phyloP scores from a whole-genome alignment of 2,888 invertebrate species.

The Macroteleia sp. region DNA sequence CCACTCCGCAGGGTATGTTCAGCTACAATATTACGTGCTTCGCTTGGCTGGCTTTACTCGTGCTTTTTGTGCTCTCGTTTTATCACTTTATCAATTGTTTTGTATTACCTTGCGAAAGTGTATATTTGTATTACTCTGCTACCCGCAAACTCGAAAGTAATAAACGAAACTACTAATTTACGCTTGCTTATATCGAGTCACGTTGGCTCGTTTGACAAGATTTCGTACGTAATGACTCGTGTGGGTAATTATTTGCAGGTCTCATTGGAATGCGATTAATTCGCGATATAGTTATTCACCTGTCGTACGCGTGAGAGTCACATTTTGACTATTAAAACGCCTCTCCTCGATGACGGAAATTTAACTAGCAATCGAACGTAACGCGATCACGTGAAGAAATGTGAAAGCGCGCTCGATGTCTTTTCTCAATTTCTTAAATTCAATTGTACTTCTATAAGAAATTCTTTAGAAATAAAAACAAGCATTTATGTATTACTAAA shows the following conservation, averaged over 20 bases:
- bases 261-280: constrained; percentile 52
- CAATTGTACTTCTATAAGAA: too few species aligned
- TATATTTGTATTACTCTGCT: too few species aligned
- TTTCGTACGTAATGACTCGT: constrained; percentile 57
- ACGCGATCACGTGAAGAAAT: too few species aligned
- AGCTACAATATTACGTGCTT: constrained; percentile 42
- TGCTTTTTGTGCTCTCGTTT: constrained; percentile 56
- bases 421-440: too few species aligned
- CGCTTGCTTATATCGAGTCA: constrained; percentile 50
- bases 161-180: constrained; percentile 54
- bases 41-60: constrained; percentile 50
- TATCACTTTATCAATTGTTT: constrained; percentile 64
- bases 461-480: too few species aligned
- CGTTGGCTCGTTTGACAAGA: constrained; percentile 57
- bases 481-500: too few species aligned
- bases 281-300: constrained; percentile 46
- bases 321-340: too few species aligned
- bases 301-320: not conserved
- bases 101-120: constrained; percentile 53
- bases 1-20: constrained; percentile 16
- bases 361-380: too few species aligned
- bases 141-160: constrained; percentile 43
- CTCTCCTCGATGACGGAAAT: too few species aligned
- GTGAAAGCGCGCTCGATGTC: too few species aligned
- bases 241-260: constrained; percentile 46